phyloP scores from a whole-genome alignment of 1,140 invertebrate species.

The Coptotermes formosanus region DNA sequence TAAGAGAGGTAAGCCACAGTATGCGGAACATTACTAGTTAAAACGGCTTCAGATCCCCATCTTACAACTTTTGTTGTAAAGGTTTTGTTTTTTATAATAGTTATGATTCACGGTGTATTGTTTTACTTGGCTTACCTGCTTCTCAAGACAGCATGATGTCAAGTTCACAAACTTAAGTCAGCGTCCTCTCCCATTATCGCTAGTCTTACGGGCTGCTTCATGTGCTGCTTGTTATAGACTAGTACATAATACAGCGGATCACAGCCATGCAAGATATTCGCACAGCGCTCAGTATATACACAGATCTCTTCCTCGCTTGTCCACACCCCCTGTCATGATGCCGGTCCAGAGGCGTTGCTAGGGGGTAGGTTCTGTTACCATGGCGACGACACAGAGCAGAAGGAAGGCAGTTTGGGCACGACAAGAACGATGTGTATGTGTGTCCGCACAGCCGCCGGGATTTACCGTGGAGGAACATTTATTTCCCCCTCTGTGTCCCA shows the following conservation, averaged over 20 bases:
- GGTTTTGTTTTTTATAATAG: no score
- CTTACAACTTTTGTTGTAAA: no score
- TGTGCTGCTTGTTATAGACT: background rate
- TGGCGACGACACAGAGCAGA: background rate
- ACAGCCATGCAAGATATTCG: background rate
- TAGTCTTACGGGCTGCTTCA: background rate
- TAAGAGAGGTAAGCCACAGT: no score
- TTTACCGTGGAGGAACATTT: background rate
- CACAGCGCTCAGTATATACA: background rate
- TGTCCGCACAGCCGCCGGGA: background rate
- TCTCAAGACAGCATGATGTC: no score
- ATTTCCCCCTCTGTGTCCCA: background rate
- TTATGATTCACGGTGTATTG: no score
- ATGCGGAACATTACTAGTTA: no score
- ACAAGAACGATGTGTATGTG: background rate
- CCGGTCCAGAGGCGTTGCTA: conserved; percentile 15
- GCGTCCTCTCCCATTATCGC: background rate
- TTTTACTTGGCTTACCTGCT: no score
- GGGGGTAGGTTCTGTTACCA: conserved; percentile 4
- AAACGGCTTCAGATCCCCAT: no score
- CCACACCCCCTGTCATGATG: background rate
- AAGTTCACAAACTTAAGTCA: background rate
- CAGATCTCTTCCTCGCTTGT: background rate
- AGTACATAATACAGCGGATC: background rate
- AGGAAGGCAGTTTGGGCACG: background rate